Evolutionary conservation across 2,888 invertebrate species (phyloP).

Genomic region (Spilosoma lubricipeda): DNA sequence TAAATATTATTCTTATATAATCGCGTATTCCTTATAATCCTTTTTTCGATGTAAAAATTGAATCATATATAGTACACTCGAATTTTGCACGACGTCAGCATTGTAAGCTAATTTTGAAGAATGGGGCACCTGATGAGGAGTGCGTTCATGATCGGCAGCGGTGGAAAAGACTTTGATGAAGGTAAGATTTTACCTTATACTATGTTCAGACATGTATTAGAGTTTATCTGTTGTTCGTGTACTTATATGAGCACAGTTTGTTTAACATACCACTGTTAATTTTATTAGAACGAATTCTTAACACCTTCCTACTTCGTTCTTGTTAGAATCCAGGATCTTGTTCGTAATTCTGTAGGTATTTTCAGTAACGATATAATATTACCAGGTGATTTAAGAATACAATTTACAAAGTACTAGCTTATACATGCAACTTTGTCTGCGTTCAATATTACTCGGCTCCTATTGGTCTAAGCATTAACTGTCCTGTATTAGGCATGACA

Average conservation of each 20-base stretch:
- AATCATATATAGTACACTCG: conserved; percentile 61
- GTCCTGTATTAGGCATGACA: no score
- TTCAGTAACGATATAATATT: neutral
- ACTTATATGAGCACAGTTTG: neutral
- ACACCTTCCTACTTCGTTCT: neutral
- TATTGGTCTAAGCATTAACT: no score
- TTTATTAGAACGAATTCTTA: conserved; percentile 1
- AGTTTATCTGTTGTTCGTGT: neutral
- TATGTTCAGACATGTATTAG: neutral
- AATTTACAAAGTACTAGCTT: neutral
- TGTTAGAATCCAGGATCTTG: conserved; percentile 1
- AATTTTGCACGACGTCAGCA: conserved; percentile 79
- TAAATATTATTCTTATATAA: conserved; percentile 43
- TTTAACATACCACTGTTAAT: conserved; percentile 9
- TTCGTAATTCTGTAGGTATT: neutral
- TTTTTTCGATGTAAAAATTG: conserved; percentile 55
- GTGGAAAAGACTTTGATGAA: conserved; percentile 72
- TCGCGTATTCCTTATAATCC: conserved; percentile 51
- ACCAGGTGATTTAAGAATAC: neutral
- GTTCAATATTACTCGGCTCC: no score
- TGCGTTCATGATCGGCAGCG: conserved; percentile 73
- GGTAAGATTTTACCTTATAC: conserved; percentile 52
- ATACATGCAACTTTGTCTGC: no score
- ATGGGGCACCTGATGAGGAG: conserved; percentile 81
- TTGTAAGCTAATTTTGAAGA: conserved; percentile 62